Evolutionary conservation across 2,113 vertebrate genomes (phyloP).

Genomic region (Epinephelus cyanopodus): DNA sequence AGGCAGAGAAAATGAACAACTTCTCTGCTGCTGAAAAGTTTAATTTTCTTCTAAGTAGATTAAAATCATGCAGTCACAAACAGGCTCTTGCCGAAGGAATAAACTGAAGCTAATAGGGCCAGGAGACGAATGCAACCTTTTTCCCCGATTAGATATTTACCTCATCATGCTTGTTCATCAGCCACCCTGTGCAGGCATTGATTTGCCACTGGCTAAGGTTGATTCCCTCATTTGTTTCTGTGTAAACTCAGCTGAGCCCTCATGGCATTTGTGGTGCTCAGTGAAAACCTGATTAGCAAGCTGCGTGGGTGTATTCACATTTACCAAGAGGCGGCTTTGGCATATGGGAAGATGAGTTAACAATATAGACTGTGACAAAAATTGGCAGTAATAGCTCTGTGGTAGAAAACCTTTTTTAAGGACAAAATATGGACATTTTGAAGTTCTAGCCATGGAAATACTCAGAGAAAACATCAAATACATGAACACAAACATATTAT

Average conservation of each 20-base stretch:
- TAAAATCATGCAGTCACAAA: slow-evolving; percentile 2
- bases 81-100: neutral
- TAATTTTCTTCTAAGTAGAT: slow-evolving; percentile 20
- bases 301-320: slow-evolving; percentile 44
- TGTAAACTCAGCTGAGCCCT: slow-evolving; percentile 76
- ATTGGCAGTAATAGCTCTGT: neutral
- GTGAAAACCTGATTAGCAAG: slow-evolving; percentile 75
- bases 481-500: neutral
- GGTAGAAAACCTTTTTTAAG: neutral
- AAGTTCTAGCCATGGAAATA: neutral
- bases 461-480: neutral
- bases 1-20: neutral
- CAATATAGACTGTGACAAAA: slow-evolving; percentile 2
- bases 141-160: slow-evolving; percentile 42
- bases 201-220: slow-evolving; percentile 57
- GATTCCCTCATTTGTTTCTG: slow-evolving; percentile 75
- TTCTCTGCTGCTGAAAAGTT: slow-evolving; percentile 4
- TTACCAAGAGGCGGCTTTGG: slow-evolving; percentile 24
- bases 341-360: slow-evolving; percentile 15
- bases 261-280: slow-evolving; percentile 66
- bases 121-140: slow-evolving; percentile 45
- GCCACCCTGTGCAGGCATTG: slow-evolving; percentile 38
- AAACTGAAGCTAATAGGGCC: slow-evolving; percentile 5
- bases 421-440: neutral
- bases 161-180: slow-evolving; percentile 28